Evolutionary conservation across 1,140 invertebrate genomes (phyloP).

Genomic region (Nilaparvata lugens): DNA sequence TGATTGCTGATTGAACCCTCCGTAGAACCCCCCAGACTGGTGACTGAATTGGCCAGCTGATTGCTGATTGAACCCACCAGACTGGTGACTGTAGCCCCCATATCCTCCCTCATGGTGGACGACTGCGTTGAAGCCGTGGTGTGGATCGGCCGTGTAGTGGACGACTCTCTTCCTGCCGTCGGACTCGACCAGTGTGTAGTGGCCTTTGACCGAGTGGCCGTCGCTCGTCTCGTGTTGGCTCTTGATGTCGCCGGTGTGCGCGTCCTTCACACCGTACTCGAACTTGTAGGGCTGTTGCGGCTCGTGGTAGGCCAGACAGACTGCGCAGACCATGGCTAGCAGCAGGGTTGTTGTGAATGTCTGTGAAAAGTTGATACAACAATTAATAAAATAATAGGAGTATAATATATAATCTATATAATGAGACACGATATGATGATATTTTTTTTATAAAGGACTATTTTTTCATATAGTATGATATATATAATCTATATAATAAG

Average conservation of each 20-base stretch:
- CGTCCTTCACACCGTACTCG: conserved; percentile 22
- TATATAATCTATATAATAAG: no score
- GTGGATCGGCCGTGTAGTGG: conserved; percentile 20
- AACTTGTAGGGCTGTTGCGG: conserved; percentile 10
- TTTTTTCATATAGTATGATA: no score
- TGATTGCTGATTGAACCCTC: neutral
- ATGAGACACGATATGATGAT: no score
- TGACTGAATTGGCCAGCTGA: no score
- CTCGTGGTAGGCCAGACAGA: conserved; percentile 1
- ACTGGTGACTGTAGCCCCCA: conserved; percentile 28
- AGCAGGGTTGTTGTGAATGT: no score
- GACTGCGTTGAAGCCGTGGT: conserved; percentile 1
- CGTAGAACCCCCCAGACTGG: neutral
- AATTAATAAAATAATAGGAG: no score
- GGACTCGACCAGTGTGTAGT: conserved; percentile 32
- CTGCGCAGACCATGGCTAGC: no score
- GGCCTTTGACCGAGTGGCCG: conserved; percentile 32
- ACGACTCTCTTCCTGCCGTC: conserved; percentile 27
- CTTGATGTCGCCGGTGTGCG: conserved; percentile 31
- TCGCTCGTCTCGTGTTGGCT: conserved; percentile 31
- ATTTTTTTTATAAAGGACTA: no score
- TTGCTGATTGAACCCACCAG: conserved; percentile 10
- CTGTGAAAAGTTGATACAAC: no score
- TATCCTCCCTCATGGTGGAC: neutral
- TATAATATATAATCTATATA: no score